phyloP scores from a whole-genome alignment of 2,113 vertebrate species.

The Lophura nycthemera region DNA sequence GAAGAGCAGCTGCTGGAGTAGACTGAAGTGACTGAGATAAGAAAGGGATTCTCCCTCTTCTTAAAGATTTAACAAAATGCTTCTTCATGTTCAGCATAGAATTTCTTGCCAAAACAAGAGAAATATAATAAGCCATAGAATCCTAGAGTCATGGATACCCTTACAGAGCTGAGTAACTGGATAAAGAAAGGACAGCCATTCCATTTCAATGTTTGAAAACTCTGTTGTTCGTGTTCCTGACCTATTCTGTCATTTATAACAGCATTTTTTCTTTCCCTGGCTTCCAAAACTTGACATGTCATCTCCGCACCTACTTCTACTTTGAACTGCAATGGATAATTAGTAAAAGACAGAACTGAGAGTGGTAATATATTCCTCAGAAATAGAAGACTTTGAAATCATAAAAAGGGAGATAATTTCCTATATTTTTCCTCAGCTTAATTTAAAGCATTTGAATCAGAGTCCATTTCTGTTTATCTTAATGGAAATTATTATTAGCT shows the following conservation, averaged over 20 bases:
- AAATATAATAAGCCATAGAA: neutral
- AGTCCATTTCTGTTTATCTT: neutral
- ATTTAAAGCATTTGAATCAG: neutral
- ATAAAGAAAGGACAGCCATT: neutral
- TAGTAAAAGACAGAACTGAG: neutral
- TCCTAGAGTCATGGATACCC: neutral
- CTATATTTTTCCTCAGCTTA: neutral
- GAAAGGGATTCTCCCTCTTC: neutral
- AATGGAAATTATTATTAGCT: neutral
- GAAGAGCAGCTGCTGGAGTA: neutral
- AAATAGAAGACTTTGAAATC: neutral
- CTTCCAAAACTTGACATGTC: neutral
- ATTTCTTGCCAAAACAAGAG: neutral
- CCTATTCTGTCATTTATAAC: neutral
- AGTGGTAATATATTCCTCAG: neutral
- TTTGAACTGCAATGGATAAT: neutral
- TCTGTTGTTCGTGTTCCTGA: neutral
- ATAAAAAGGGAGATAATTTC: neutral
- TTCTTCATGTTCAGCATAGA: neutral
- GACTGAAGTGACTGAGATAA: neutral
- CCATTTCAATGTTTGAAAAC: neutral
- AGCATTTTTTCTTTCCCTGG: neutral
- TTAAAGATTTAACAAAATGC: neutral
- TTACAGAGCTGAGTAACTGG: neutral
- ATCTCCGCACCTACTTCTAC: neutral